Percentiles rank a stretch among this genome's conserved stretches.
Conservation (phyloP, 1,140 invertebrate species). For the Drosophila quadrilineata region DNA sequence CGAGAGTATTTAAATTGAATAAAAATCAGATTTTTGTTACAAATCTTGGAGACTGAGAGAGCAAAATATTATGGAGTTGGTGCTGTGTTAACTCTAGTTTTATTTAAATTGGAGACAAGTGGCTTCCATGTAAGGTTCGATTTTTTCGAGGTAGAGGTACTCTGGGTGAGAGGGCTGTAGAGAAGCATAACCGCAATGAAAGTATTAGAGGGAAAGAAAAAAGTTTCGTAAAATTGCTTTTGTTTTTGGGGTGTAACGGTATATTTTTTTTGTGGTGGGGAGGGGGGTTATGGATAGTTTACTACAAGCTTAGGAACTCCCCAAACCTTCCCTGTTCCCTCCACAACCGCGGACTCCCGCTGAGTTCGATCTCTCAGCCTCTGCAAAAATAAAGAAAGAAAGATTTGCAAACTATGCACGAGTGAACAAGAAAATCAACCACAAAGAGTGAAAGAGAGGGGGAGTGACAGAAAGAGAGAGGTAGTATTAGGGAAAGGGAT, state of each 20-base stretch:
- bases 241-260: slow-evolving; percentile 63
- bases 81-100: too few species aligned
- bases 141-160: not conserved
- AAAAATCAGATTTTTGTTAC: too few species aligned
- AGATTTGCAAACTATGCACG: slow-evolving; percentile 62
- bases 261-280: slow-evolving; percentile 19
- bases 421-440: slow-evolving; percentile 49
- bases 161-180: not conserved
- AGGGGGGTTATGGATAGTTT: not conserved
- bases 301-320: not conserved
- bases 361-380: slow-evolving; percentile 8
- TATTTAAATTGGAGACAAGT: too few species aligned
- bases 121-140: not conserved
- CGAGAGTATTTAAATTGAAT: too few species aligned
- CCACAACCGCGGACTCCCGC: too few species aligned
- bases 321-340: not conserved
- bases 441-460: slow-evolving; percentile 26
- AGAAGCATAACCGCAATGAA: slow-evolving; percentile 42
- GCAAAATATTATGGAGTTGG: too few species aligned
- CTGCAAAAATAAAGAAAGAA: too few species aligned
- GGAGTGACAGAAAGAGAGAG: not conserved
- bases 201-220: slow-evolving; percentile 40
- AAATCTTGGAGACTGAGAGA: too few species aligned
- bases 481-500: not conserved
- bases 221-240: slow-evolving; percentile 70